Base-by-base conservation (phyloP, 1,140 invertebrate genomes). In the Ostrea denselamellosa region DNA sequence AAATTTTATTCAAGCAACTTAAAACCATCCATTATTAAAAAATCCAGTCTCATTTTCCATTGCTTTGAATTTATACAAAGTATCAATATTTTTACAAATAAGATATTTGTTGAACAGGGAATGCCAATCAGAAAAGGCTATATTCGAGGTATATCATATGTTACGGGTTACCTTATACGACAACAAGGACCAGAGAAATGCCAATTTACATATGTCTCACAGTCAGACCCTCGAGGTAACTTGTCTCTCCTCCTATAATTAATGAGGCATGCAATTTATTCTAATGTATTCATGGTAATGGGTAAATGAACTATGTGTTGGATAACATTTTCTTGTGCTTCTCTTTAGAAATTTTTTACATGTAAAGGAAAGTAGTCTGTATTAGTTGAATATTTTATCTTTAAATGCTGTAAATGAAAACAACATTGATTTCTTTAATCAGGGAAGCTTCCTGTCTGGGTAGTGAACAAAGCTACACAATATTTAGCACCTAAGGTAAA, bases 391-490 rank as follows among this genome's bases (percentile, higher is more conserved):
- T 44, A 5, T 44, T 44, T 44, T 44, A 44, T 44, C 34, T 44
- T 44, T 44, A 2, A 44, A 62, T 62, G n/a, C 5, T 19, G 10
- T 12, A 17, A 58, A 17, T 19, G 14, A 62, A 17, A 19, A 8
- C 56, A n/a, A 62, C 9, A 62, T 19, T 62, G 17, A 17, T 90
- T 90, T 86, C 68, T 85, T 81, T 87, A 90, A 93, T 8, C 86
- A 95, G 95, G 95, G 86, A 97, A 97, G 90, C 95, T 98, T 87
- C 98, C 98, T 14, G 96, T 97, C 12, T 98, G 98, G 98, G 95
- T 98, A 71, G 97, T 98, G 19, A 98, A 98, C 95, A 97, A 97
- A 95, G 96, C 97, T 83, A 98, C 98, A 52, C 97, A 97, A 91
- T 97, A 97, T 92, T 96, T 98, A 93, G 97, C 97, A 8, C 98